Evolutionary conservation across 2,888 invertebrate species (phyloP), one percentile per base, ranked within the genome.

Genomic region (Amphiduros pacificus): DNA sequence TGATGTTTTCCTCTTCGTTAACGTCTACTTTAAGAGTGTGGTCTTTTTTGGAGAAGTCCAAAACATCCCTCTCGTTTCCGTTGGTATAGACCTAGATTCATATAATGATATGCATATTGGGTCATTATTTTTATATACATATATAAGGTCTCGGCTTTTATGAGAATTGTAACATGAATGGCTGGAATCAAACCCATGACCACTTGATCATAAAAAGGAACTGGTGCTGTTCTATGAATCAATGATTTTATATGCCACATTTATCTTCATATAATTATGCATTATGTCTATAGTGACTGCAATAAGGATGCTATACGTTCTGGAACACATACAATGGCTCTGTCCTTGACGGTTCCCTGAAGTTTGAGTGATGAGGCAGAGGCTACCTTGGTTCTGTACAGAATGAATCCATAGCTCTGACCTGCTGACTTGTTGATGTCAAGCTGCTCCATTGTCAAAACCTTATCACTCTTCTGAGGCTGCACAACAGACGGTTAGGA

Each of bases 331-430:
- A 78, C 78, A 67, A 85, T 81, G 0, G 86, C 85, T 55, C 86
- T 82, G 73, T 87, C 87, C 62, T 83, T 65, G 26, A 78, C 73
- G 61, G 83, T 65, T 5, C 77, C 74, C n/a, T 64, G 56, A 31
- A 79, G 70, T 11, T 49, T 66, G 17, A 76, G 51, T n/a, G 61
- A 62, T 27, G 66, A 58, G n/a, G n/a, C 49, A 14, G 44, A 28
- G 11, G 68, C 70, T 3, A 78, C 65, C 6, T 60, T 67, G 63
- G 83, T 85, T 32, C 85, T 71, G 73, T 88, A 88, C 29, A 87
- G 68, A 20, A 85, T 82, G 70, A 86, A 87, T 0, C 88, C 88
- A 68, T 84, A 86, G 61, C 85, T 84, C 77, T 88, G 88, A 0
- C 87, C 87, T 44, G 80, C 82, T 28, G 67, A 82, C 69, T 66